Base-by-base conservation (phyloP, 2,113 vertebrate species). In the Pogona vitticeps region DNA sequence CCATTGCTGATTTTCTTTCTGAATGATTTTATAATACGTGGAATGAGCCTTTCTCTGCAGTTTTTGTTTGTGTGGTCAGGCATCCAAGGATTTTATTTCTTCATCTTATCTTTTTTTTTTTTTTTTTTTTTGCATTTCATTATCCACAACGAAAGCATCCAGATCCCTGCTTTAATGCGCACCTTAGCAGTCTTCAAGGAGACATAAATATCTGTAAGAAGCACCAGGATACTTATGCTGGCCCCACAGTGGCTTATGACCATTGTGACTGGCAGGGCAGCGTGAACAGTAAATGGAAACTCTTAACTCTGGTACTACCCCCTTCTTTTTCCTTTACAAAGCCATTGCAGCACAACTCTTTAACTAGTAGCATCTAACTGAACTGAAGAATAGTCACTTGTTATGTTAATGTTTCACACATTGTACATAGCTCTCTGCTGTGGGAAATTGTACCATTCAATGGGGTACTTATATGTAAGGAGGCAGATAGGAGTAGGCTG, bases 71-170 rank as follows among this genome's bases (percentile, higher is more conserved):
- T n/a, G 26, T 65, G 67, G n/a, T 56, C 26, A 67, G 28, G 59
- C 65, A 88, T 56, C 36, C 82, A 89, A 88, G 88, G 84, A 89
- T 75, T 59, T 68, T 86, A 40, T 88, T 88, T 42, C 80, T 92
- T 84, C 58, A 81, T 56, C 33, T 90, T 79, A 88, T 86, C 78
- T 26, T 33, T 91, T 91, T 91, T 68, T 52, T 52, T 5, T 5
- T 52, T 52, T 52, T 91, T 91, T 68, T 76, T 78, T 46, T 86
- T 87, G 79, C 26, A 46, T 91, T 92, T 90, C 86, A 92, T 67
- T 90, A 90, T 83, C 4, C 2, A n/a, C 58, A 12, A 20, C 38
- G 76, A 36, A 90, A 38, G 23, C 71, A 2, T 5, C 83, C 84
- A 88, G 40, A 85, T 56, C 33, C 46, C 20, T 63, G 72, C 86